phyloP scores from a whole-genome alignment of 2,888 invertebrate genomes.

The Corbicula japonica region DNA sequence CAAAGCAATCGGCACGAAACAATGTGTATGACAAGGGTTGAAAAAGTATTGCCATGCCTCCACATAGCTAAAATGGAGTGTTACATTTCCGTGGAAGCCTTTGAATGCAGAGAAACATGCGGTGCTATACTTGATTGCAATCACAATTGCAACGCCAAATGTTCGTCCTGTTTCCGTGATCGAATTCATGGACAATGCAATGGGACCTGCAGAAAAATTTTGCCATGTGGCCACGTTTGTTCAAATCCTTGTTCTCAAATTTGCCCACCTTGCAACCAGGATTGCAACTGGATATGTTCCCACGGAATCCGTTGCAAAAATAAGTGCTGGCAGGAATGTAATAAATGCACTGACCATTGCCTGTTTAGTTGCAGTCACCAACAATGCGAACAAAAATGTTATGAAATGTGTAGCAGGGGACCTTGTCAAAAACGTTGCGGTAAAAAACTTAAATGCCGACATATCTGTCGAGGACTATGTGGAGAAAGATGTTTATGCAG shows the following conservation, averaged over 20 bases:
- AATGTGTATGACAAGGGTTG: conserved; percentile 48
- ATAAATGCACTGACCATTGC: conserved; percentile 83
- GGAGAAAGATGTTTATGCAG: conserved; percentile 90
- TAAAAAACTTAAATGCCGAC: conserved; percentile 88
- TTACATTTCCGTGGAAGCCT: conserved; percentile 83
- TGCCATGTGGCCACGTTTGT: conserved; percentile 88
- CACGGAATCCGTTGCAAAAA: conserved; percentile 79
- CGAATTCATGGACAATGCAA: conserved; percentile 89
- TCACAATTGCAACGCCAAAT: conserved; percentile 82
- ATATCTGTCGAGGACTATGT: conserved; percentile 90
- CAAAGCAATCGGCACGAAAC: conserved; percentile 44
- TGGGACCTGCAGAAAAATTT: conserved; percentile 88
- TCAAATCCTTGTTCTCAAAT: conserved; percentile 80
- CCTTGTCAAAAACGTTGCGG: conserved; percentile 84
- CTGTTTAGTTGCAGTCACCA: conserved; percentile 80
- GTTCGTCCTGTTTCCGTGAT: conserved; percentile 87
- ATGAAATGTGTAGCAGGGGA: conserved; percentile 82
- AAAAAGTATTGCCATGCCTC: conserved; percentile 51
- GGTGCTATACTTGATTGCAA: conserved; percentile 66
- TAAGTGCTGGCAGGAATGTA: conserved; percentile 80
- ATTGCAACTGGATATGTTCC: conserved; percentile 83
- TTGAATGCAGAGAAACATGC: conserved; percentile 80
- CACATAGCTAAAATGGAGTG: conserved; percentile 86
- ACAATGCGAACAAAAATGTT: conserved; percentile 79
- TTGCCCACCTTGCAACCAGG: conserved; percentile 85